Base-by-base conservation (phyloP, 2,888 invertebrate species). In the Chrysodeixis includens region DNA sequence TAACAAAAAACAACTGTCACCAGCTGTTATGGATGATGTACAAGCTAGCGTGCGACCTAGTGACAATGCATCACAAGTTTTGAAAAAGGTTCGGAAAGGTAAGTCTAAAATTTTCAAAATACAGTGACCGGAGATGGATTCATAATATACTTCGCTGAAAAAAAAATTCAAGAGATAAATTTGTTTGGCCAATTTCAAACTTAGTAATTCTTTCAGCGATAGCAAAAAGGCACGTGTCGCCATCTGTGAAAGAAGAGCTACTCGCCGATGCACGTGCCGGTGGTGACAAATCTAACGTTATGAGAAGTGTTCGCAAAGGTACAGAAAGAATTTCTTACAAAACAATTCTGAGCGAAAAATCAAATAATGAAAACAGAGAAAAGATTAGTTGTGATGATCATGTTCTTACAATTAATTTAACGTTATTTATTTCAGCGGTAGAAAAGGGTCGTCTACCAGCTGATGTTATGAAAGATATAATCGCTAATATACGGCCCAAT, bases 41-140 rank as follows among this genome's bases (percentile, higher is more conserved):
- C 9, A 71, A 0, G 30, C 30, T 14, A 76, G 44, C 7, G 18
- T 71, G 0, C 58, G 40, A 12, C 77, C 71, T 5, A 59, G 30
- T 30, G 71, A 71, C 22, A 71, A 52, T 2, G 49, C 30, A 18
- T 59, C 72, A 46, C 46, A 54, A 32, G 40, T 76, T 18, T 49
- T 71, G 49, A 76, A 53, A 58, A 71, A 71, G n/a, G 58, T 71
- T 9, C 65, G 56, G 5, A 76, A 63, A 64, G 77, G 71, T 71
- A 18, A 20, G 30, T 30, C 7, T 26, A 2, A 20, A 54, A 12
- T 12, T 35, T 18, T 32, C 5, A 10, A 18, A n/a, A n/a, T n/a
- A n/a, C n/a, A n/a, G n/a, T n/a, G n/a, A n/a, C n/a, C n/a, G n/a
- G n/a, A n/a, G n/a, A n/a, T n/a, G n/a, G n/a, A n/a, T n/a, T n/a